Evolutionary conservation across 1,140 invertebrate genomes (phyloP).

Genomic region (Amyelois transitella): DNA sequence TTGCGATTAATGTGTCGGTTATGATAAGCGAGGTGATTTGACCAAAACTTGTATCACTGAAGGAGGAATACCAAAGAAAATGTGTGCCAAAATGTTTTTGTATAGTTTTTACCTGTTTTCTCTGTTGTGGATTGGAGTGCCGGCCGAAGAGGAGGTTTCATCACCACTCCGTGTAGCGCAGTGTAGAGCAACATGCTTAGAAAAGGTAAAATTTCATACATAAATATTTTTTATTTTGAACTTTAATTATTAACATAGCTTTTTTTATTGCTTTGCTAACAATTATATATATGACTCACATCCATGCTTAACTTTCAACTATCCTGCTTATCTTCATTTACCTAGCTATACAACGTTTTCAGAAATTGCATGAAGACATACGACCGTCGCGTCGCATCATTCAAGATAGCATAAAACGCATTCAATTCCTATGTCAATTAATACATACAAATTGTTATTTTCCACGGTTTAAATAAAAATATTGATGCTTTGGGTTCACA

Average conservation of each 20-base stretch:
- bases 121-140: slow-evolving; percentile 65
- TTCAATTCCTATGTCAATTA: too few relatives aligned
- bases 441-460: too few relatives aligned
- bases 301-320: too few relatives aligned
- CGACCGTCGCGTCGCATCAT: too few relatives aligned
- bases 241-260: neutral
- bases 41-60: slow-evolving; percentile 33
- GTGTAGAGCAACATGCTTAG: slow-evolving; percentile 79
- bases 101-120: slow-evolving; percentile 68
- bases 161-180: slow-evolving; percentile 80
- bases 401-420: too few relatives aligned
- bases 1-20: slow-evolving; percentile 52
- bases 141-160: slow-evolving; percentile 76
- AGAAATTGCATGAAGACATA: too few relatives aligned
- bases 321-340: too few relatives aligned
- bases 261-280: neutral
- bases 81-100: slow-evolving; percentile 72
- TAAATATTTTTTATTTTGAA: neutral
- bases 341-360: too few relatives aligned
- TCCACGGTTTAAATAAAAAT: too few relatives aligned
- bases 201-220: slow-evolving; percentile 73
- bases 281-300: too few relatives aligned
- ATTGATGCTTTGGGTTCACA: too few relatives aligned
- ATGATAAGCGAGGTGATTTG: slow-evolving; percentile 56
- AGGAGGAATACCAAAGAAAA: slow-evolving; percentile 66